Evolutionary conservation across 2,888 invertebrate species (phyloP), one percentile per base, ranked within the genome.

Genomic region (Resseliella maxima): DNA sequence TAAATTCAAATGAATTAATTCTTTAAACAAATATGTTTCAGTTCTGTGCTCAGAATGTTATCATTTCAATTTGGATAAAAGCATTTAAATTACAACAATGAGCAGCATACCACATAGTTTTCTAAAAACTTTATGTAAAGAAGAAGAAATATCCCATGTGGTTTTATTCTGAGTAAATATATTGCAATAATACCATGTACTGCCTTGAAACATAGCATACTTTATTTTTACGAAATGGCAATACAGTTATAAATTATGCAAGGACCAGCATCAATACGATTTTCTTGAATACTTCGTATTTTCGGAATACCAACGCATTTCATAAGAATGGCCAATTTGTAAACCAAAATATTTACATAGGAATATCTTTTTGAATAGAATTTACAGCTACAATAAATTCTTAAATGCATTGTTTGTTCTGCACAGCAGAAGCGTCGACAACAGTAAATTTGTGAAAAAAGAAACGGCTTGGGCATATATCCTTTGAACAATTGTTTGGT

Each of bases 291-390:
- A 59, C 59, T 59, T 59, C 59, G 59, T 24, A n/a, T n/a, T n/a
- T n/a, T 12, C 50, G 59, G 24, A 59, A 59, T 59, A 3, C 41
- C 12, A 5, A 5, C 6, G 5, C 41, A 41, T 12, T 41, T 8
- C 41, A 41, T 41, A 8, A 5, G 31, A 64, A 64, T 31, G n/a
- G n/a, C 83, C 83, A 83, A 83, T 83, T 83, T 38, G 38, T 12
- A 83, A 83, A 83, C 83, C 83, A 83, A 83, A 83, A 83, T 83
- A 83, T 83, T 83, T 83, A 83, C 83, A 83, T 83, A 38, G 83
- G 38, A 83, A 72, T 38, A 83, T 38, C 36, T 24, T 83, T 83
- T 38, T 72, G 72, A 72, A 72, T 31, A 72, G 72, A 27, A 72
- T 27, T 72, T 83, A 83, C 38, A 38, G 83, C 83, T 83, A 83